phyloP scores from a whole-genome alignment of 2,113 vertebrate genomes.

The Lophochroa leadbeateri region DNA sequence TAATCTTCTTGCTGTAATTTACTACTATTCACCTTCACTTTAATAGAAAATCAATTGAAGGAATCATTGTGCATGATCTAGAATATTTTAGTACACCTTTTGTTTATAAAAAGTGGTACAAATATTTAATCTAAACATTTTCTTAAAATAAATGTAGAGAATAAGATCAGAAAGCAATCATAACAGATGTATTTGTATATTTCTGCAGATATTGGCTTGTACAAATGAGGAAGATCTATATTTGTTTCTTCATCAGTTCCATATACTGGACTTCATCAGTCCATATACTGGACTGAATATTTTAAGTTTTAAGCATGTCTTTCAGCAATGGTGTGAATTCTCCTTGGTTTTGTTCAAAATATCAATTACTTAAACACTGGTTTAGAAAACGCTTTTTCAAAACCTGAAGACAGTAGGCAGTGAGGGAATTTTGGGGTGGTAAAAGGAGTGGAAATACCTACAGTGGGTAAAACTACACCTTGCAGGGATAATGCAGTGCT shows the following conservation, averaged over 20 bases:
- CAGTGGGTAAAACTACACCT: neutral
- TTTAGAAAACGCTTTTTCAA: neutral
- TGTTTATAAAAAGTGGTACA: neutral
- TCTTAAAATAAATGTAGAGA: neutral
- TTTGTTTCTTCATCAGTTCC: neutral
- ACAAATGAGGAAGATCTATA: neutral
- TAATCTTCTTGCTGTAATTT: neutral
- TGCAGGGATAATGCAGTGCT: neutral
- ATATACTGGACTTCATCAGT: neutral
- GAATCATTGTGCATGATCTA: neutral
- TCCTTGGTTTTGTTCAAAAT: neutral
- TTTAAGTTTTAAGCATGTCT: neutral
- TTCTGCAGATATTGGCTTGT: neutral
- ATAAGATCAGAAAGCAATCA: neutral
- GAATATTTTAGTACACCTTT: neutral
- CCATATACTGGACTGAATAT: neutral
- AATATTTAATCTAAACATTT: neutral
- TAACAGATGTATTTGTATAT: neutral
- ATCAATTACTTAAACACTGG: neutral
- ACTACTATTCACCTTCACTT: neutral
- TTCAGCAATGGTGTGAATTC: neutral
- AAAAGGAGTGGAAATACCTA: neutral
- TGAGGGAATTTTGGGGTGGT: neutral
- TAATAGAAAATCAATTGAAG: neutral
- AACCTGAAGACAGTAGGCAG: neutral